Percentiles rank a stretch among this genome's conserved stretches.
phyloP scores from a whole-genome alignment of 2,888 invertebrate species.

The Gryllus longicercus region DNA sequence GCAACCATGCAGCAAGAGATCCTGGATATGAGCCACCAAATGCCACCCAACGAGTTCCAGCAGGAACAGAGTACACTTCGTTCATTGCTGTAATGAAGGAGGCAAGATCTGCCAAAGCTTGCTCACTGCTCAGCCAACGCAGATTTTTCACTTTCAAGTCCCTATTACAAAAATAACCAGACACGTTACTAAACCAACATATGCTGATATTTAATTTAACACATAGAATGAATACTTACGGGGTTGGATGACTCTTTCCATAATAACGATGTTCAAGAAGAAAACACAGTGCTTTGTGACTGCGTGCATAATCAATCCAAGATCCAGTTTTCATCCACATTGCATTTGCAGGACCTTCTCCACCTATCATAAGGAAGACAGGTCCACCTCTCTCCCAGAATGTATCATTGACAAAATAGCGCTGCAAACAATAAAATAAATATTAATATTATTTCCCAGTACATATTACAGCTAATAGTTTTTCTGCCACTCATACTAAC shows the following conservation, averaged over 20 bases:
- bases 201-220: conserved; percentile 61
- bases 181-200: conserved; percentile 65
- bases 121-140: conserved; percentile 71
- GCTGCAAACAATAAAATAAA: conserved; percentile 50
- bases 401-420: conserved; percentile 74
- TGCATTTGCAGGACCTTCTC: conserved; percentile 79
- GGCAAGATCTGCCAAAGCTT: conserved; percentile 83
- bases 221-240: conserved; percentile 51
- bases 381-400: conserved; percentile 73
- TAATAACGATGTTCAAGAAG: conserved; percentile 91
- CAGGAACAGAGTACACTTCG: conserved; percentile 55
- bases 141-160: conserved; percentile 78
- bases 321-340: conserved; percentile 85
- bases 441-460: background rate
- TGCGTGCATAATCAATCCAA: conserved; percentile 79
- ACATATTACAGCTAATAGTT: too few relatives aligned
- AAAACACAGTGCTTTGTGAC: conserved; percentile 78
- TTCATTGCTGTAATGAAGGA: conserved; percentile 75
- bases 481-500: conserved; percentile 48
- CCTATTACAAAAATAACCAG: conserved; percentile 52
- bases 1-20: conserved; percentile 85
- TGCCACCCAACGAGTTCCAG: conserved; percentile 74
- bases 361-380: conserved; percentile 92
- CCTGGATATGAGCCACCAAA: conserved; percentile 97
- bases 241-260: conserved; percentile 85